Evolutionary conservation across 1,140 invertebrate species (phyloP).

Genomic region (Tetraneura akinire): DNA sequence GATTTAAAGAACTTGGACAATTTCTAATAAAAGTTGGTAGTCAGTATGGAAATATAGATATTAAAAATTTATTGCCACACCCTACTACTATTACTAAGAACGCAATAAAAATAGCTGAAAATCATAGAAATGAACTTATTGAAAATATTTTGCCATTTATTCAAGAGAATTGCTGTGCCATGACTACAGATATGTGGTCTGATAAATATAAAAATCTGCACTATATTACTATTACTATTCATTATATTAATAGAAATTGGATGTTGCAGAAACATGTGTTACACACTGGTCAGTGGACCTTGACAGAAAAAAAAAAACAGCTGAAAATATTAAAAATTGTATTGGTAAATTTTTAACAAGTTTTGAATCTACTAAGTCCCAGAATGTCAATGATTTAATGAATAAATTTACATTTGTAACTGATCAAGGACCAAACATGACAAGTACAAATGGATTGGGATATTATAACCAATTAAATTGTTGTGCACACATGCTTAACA

Average conservation of each 20-base stretch:
- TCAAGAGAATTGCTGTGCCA: background rate
- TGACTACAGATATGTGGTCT: background rate
- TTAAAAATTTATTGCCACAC: background rate
- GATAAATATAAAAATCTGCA: slow-evolving; percentile 10
- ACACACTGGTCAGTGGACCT: slow-evolving; percentile 4
- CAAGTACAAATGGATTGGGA: background rate
- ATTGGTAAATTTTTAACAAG: slow-evolving; percentile 1
- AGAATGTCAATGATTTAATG: background rate
- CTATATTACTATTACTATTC: background rate
- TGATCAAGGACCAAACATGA: slow-evolving; percentile 8
- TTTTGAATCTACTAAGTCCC: background rate
- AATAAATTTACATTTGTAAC: background rate
- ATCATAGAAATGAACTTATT: slow-evolving; percentile 4
- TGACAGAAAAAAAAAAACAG: background rate
- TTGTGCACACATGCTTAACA: background rate
- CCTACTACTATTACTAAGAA: slow-evolving; percentile 7
- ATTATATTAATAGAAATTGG: slow-evolving; percentile 15
- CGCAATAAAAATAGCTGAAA: background rate
- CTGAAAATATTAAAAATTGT: background rate
- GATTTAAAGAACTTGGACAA: slow-evolving; percentile 1
- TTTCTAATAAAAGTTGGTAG: slow-evolving; percentile 3
- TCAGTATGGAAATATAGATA: background rate
- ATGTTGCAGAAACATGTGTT: background rate
- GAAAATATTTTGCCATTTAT: background rate
- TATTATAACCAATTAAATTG: background rate